A percentile compares a stretch with the other conserved stretches of the same genome.
phyloP scores from a whole-genome alignment of 1,140 invertebrate genomes.

The Drosophila ironensis region DNA sequence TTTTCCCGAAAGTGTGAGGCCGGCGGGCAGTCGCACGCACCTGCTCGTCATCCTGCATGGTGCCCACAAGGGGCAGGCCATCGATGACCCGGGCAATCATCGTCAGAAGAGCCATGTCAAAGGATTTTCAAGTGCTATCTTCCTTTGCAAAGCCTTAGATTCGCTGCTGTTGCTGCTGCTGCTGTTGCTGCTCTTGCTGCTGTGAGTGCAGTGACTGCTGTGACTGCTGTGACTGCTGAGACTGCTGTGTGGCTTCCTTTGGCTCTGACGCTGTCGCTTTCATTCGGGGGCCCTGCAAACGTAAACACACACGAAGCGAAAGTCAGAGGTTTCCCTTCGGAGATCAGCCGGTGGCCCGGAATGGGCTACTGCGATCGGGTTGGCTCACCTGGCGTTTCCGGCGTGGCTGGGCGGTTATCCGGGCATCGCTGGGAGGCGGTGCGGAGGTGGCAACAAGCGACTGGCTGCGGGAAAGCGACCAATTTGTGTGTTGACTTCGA shows the following conservation, averaged over 20 bases:
- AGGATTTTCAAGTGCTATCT: too few relatives aligned
- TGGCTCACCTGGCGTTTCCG: neutral
- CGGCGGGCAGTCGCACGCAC: constrained; percentile 83
- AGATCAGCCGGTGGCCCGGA: too few relatives aligned
- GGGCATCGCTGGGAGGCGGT: constrained; percentile 10
- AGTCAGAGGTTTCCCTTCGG: neutral
- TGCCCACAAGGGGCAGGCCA: constrained; percentile 97
- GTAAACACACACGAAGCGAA: neutral
- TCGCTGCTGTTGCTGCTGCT: too few relatives aligned
- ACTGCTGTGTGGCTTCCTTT: too few relatives aligned
- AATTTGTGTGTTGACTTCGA: constrained; percentile 12
- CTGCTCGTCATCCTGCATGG: constrained; percentile 99
- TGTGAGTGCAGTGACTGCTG: too few relatives aligned
- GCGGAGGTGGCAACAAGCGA: constrained; percentile 2
- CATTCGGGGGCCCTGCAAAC: neutral
- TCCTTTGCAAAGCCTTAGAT: too few relatives aligned
- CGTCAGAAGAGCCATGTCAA: constrained; percentile 94
- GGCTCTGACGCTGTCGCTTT: too few relatives aligned
- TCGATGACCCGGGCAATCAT: constrained; percentile 98
- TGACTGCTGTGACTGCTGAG: neutral
- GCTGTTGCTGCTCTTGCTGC: too few relatives aligned
- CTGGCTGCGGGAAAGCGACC: too few relatives aligned
- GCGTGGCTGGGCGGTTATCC: neutral
- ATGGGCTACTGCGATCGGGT: neutral
- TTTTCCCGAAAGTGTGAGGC: too few relatives aligned